Conservation (phyloP, 2,888 invertebrate species). For the Epiblema foenella region DNA sequence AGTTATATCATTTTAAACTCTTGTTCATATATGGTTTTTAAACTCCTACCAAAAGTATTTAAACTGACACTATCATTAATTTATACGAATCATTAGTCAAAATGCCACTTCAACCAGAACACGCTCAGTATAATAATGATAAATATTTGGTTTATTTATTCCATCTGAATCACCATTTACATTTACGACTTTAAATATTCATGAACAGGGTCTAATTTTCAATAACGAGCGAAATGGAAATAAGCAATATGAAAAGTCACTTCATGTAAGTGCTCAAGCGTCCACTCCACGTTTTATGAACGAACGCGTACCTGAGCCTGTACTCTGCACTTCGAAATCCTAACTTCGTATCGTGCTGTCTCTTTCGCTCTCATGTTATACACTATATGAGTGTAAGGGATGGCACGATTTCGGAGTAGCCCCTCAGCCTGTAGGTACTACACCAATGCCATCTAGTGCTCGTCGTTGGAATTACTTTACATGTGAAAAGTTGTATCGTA, state of each 20-base stretch:
- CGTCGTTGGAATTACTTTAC: background rate
- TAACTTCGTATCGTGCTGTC: no score
- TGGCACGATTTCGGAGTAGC: no score
- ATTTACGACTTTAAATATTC: constrained; percentile 5
- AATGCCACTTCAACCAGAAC: background rate
- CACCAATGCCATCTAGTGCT: background rate
- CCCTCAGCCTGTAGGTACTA: no score
- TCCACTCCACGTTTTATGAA: background rate
- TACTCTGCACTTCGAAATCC: no score
- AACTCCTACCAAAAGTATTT: background rate
- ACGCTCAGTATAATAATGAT: background rate
- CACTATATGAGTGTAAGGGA: no score
- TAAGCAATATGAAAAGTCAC: constrained; percentile 4
- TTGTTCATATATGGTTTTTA: background rate
- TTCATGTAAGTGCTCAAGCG: constrained; percentile 4
- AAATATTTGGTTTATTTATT: background rate
- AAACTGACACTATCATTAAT: background rate
- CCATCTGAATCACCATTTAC: background rate
- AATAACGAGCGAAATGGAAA: constrained; percentile 4
- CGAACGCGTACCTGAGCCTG: constrained; percentile 1
- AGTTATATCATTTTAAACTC: no score
- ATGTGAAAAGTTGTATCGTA: no score
- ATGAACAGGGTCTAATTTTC: background rate
- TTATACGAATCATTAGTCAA: background rate
- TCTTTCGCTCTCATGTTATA: no score